Evolutionary conservation across 2,888 invertebrate genomes (phyloP), one percentile per base, ranked within the genome.

Genomic region (Drosophila pseudotalamancana): DNA sequence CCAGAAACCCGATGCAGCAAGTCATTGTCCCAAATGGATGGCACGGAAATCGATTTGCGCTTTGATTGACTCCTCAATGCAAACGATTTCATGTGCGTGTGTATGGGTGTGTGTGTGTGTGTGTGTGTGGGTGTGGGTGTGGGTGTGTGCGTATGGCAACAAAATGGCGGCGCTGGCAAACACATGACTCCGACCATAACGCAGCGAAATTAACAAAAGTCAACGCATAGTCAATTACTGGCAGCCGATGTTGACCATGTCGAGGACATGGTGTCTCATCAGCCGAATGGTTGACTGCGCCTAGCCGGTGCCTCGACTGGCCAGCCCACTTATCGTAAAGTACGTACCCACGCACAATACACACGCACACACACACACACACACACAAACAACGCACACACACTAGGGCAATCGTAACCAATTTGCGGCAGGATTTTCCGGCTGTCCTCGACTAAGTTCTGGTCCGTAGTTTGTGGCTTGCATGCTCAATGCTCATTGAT

Each of bases 401-500:
- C 6, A 49, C 34, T 56, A 14, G 23, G 40, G 45, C 48, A 50
- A 55, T 69, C 63, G 61, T 45, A 53, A 60, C 68, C 75, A 61
- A 72, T 74, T 72, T 72, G 72, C 19, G 57, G 74, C 75, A 54
- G 75, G 57, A 74, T 69, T 59, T 74, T 50, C 54, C 46, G 54
- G 25, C 37, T 72, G 57, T 69, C 40, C 53, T 51, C 50, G 53
- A 39, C 57, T 46, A 34, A 63, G 63, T 69, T 55, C 54, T 69
- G 73, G 75, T 51, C 48, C 43, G 42, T 60, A 51, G 77, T 46
- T 55, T 48, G 43, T 66, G 62, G 66, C 74, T 73, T 77, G 81
- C 82, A 83, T 87, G 82, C 78, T 76, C 76, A 71, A 62, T 84
- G 72, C 78, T 81, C 67, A 83, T 82, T 87, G 85, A 87, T 83